Percentiles rank a stretch among this genome's conserved stretches.
Conservation (phyloP, 2,113 vertebrate species). For the Phyllopteryx taeniolatus region DNA sequence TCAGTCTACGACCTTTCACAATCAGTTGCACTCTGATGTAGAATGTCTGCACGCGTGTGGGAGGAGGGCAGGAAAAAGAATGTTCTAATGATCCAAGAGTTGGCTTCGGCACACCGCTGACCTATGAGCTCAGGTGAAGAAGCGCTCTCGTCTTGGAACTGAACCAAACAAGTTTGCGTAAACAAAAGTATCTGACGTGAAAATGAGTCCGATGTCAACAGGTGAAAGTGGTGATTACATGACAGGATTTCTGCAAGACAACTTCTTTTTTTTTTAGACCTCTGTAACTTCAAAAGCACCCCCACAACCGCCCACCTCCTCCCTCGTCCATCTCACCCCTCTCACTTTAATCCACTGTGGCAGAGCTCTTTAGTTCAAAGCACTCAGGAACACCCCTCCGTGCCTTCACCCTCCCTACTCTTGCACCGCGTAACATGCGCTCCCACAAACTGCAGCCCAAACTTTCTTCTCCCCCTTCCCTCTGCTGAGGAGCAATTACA, state of each 20-base stretch:
- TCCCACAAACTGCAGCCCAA: constrained; percentile 82
- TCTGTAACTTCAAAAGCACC: constrained; percentile 93
- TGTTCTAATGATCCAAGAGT: constrained; percentile 27
- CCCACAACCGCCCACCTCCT: constrained; percentile 74
- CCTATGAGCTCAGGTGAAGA: constrained; percentile 51
- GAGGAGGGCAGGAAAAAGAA: constrained; percentile 26
- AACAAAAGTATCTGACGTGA: constrained; percentile 1
- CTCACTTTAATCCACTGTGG: constrained; percentile 96
- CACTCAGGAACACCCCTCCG: constrained; percentile 84
- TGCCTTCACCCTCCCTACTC: not conserved
- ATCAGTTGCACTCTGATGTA: constrained; percentile 20
- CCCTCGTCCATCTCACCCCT: constrained; percentile 69
- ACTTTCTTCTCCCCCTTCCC: constrained; percentile 77
- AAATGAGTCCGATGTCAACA: constrained; percentile 75
- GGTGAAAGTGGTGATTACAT: constrained; percentile 83
- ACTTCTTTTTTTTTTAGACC: constrained; percentile 81
- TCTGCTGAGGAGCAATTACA: constrained; percentile 97
- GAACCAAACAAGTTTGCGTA: constrained; percentile 28
- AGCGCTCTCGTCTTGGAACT: constrained; percentile 32
- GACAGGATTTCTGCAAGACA: constrained; percentile 87
- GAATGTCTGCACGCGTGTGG: constrained; percentile 42
- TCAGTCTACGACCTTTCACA: constrained; percentile 46
- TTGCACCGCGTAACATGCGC: constrained; percentile 53
- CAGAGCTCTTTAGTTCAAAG: constrained; percentile 96
- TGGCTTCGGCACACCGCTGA: constrained; percentile 23